Conservation (phyloP, 2,888 invertebrate genomes). For the Altica lythri region DNA sequence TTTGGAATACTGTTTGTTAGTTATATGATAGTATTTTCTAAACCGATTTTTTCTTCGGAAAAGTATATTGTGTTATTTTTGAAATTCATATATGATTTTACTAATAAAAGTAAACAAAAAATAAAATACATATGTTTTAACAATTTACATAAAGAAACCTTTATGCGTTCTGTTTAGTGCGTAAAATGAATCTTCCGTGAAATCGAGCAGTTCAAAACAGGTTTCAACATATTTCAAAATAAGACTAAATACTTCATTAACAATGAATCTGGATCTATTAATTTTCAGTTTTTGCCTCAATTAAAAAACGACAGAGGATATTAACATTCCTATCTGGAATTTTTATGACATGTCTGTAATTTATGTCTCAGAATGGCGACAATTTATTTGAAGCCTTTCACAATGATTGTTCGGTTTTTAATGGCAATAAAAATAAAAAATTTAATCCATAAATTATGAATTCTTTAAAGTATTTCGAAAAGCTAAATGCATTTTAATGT, state of each 20-base stretch:
- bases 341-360: constrained; percentile 13
- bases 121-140: too few relatives aligned
- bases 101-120: too few relatives aligned
- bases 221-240: constrained; percentile 16
- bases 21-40: too few relatives aligned
- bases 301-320: constrained; percentile 12
- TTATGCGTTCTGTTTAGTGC: too few relatives aligned
- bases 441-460: constrained; percentile 6
- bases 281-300: constrained; percentile 16
- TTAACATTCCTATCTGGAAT: constrained; percentile 20
- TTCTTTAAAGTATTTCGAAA: neutral
- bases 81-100: too few relatives aligned
- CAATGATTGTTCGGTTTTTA: constrained; percentile 11
- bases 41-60: too few relatives aligned
- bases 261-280: constrained; percentile 23
- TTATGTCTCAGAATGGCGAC: constrained; percentile 18
- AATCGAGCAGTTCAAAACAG: constrained; percentile 11
- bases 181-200: constrained; percentile 3
- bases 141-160: too few relatives aligned
- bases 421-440: constrained; percentile 9
- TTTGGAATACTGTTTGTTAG: too few relatives aligned
- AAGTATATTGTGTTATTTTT: too few relatives aligned
- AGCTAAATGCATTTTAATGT: neutral
- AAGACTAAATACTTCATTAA: constrained; percentile 18
- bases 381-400: constrained; percentile 17